These are phyloP conservation scores for Oryzaephilus surinamensis DNA, from an alignment of 1,140 invertebrate species.

Conservation along the genomic window DNA sequence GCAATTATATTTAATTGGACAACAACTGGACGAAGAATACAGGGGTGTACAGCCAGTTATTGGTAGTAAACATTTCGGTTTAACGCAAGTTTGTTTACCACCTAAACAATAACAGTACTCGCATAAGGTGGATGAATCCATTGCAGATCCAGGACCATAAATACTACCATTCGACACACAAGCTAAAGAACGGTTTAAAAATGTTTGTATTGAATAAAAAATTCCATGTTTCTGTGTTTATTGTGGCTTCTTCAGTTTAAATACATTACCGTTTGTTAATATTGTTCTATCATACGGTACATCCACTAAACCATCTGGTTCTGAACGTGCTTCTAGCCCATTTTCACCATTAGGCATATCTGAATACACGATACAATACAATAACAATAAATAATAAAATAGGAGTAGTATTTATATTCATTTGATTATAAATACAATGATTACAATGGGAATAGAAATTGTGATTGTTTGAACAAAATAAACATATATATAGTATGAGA, in stretches of 20 bases:
- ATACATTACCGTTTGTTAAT: conserved; percentile 6
- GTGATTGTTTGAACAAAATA: too few species aligned
- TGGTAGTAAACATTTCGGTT: conserved; percentile 69
- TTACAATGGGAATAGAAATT: too few species aligned
- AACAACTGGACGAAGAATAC: conserved; percentile 65
- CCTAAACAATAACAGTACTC: conserved; percentile 75
- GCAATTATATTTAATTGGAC: conserved; percentile 76
- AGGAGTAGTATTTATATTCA: too few species aligned
- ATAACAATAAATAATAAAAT: too few species aligned
- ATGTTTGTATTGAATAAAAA: conserved; percentile 1
- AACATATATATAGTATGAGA: too few species aligned
- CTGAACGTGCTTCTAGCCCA: conserved; percentile 12
- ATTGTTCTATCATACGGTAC: not conserved
- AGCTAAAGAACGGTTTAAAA: conserved; percentile 38
- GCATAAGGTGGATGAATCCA: conserved; percentile 64
- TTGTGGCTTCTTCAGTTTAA: not conserved
- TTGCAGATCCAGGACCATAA: conserved; percentile 74
- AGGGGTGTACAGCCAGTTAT: conserved; percentile 59
- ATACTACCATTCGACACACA: conserved; percentile 63
- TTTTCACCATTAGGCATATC: conserved; percentile 3
- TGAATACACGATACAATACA: too few species aligned
- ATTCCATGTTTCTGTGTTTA: conserved; percentile 4
- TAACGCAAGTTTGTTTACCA: conserved; percentile 65
- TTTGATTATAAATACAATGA: too few species aligned
- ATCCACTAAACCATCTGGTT: conserved; percentile 9